Percentiles rank a stretch among this genome's conserved stretches.
Evolutionary conservation across 2,113 vertebrate species (phyloP).

Genomic region (Eulacestoma nigropectus): DNA sequence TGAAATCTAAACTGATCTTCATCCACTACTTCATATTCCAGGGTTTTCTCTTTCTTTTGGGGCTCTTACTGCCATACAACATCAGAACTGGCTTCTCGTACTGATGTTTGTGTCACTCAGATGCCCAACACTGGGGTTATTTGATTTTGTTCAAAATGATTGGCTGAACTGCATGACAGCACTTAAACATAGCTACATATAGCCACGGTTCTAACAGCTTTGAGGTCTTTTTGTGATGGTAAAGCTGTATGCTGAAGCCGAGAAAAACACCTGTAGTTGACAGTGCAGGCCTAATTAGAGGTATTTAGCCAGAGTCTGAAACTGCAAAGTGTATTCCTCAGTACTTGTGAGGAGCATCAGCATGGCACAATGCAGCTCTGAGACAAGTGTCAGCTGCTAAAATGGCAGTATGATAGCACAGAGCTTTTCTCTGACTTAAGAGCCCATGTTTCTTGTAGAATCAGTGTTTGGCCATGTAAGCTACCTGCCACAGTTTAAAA

Average conservation of each 20-base stretch:
- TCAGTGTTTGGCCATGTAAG: neutral
- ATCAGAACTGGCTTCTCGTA: neutral
- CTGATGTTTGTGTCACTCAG: neutral
- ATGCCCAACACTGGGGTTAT: neutral
- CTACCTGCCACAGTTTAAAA: neutral
- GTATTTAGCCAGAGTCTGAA: neutral
- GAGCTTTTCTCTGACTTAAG: neutral
- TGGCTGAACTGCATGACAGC: neutral
- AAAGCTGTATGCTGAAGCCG: neutral
- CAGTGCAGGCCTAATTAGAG: neutral
- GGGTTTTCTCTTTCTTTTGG: neutral
- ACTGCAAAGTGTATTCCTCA: neutral
- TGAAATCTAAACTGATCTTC: neutral
- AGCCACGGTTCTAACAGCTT: neutral
- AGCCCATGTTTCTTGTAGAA: neutral
- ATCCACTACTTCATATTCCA: neutral
- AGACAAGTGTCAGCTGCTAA: neutral
- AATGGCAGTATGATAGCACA: neutral
- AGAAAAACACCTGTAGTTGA: neutral
- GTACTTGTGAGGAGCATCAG: neutral
- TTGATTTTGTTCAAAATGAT: neutral
- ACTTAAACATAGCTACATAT: neutral
- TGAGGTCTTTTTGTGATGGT: neutral
- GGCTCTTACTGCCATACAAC: neutral
- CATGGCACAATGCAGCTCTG: neutral